Conservation (phyloP, 2,113 vertebrate species). For the Clarias macrocephalus region DNA sequence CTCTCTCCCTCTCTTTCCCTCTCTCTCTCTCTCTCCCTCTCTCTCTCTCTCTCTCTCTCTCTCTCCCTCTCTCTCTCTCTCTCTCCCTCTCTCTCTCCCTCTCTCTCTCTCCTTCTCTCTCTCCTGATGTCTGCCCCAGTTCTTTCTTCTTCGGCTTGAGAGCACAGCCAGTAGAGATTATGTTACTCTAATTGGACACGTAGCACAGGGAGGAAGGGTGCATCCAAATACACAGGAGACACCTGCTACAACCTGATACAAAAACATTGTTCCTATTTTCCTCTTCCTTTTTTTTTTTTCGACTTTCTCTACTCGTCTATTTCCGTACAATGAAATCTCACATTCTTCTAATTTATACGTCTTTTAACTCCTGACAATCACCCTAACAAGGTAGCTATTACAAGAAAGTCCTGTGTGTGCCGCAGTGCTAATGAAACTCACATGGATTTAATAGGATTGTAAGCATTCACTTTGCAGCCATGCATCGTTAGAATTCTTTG, state of each 20-base stretch:
- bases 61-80: no score
- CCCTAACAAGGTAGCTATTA: background rate
- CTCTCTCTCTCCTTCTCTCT: background rate
- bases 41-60: no score
- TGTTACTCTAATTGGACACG: constrained; percentile 27
- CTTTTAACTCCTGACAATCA: background rate
- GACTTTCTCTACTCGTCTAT: background rate
- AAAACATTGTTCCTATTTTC: background rate
- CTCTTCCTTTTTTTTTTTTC: no score
- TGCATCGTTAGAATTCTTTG: background rate
- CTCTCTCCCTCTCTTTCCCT: no score
- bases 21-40: background rate
- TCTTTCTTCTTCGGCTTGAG: background rate
- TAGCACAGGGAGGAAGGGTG: constrained; percentile 3
- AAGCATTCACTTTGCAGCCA: background rate
- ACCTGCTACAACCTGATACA: background rate
- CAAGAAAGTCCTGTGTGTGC: background rate
- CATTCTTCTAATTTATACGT: background rate
- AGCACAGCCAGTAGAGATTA: constrained; percentile 7
- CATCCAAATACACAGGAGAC: constrained; percentile 61
- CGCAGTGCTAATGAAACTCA: constrained; percentile 27
- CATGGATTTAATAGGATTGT: background rate
- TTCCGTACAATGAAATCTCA: background rate
- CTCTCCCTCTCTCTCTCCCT: background rate
- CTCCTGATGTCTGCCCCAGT: background rate